phyloP scores from a whole-genome alignment of 2,888 invertebrate species.

The Acanthoscelides obtectus region DNA sequence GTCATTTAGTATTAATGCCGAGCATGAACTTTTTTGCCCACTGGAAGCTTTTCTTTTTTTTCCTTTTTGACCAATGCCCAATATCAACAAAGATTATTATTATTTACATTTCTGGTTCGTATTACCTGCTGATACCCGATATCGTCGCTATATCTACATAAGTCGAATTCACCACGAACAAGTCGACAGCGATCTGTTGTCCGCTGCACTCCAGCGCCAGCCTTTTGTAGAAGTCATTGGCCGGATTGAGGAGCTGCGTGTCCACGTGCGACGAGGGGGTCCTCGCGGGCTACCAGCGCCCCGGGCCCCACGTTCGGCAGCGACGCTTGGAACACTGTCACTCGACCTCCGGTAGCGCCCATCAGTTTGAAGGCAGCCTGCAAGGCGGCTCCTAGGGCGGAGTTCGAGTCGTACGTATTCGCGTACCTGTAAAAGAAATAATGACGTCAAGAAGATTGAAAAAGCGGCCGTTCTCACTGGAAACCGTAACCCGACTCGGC shows the following conservation, averaged over 20 bases:
- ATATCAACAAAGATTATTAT: too few species aligned
- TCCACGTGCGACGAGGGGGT: slow-evolving; percentile 80
- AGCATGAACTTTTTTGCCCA: too few species aligned
- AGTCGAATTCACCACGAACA: slow-evolving; percentile 89
- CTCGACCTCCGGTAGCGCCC: slow-evolving; percentile 88
- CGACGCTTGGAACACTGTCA: slow-evolving; percentile 91
- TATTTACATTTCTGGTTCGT: too few species aligned
- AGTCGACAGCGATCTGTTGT: slow-evolving; percentile 91
- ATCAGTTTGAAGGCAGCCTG: slow-evolving; percentile 89
- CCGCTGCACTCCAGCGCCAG: slow-evolving; percentile 94
- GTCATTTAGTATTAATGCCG: too few species aligned
- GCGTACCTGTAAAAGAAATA: slow-evolving; percentile 46
- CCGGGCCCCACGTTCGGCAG: slow-evolving; percentile 88
- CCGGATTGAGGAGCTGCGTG: slow-evolving; percentile 66
- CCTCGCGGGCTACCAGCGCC: slow-evolving; percentile 78
- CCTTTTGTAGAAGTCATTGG: slow-evolving; percentile 96
- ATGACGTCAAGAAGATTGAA: too few species aligned
- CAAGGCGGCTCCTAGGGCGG: slow-evolving; percentile 88
- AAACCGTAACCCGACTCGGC: too few species aligned
- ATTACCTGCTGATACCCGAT: slow-evolving; percentile 69
- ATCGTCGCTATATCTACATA: slow-evolving; percentile 93
- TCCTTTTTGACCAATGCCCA: too few species aligned
- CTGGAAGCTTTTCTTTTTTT: too few species aligned
- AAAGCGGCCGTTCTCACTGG: too few species aligned
- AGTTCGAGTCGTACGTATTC: slow-evolving; percentile 66